These are phyloP conservation scores for Tigriopus japonicus DNA, from an alignment of 1,140 invertebrate species.

Conservation along the genomic window DNA sequence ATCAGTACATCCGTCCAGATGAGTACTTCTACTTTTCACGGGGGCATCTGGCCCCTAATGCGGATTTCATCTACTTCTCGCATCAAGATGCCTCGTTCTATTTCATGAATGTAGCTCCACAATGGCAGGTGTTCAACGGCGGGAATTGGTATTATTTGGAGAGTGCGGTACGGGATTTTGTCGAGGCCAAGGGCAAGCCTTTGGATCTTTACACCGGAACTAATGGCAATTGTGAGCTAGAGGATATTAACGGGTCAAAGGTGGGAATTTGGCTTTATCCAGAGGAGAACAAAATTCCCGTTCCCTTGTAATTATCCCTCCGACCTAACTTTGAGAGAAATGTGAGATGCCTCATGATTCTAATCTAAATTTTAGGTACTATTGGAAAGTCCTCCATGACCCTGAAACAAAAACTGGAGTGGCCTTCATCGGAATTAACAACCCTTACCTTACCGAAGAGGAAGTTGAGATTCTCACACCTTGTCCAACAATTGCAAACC, in stretches of 20 bases:
- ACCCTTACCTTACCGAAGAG: constrained; percentile 6
- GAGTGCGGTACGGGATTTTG: neutral
- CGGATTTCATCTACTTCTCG: constrained; percentile 18
- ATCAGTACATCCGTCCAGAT: too few species aligned
- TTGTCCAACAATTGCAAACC: too few species aligned
- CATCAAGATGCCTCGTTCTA: constrained; percentile 21
- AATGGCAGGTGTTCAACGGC: constrained; percentile 21
- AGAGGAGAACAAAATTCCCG: neutral
- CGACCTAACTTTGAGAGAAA: too few species aligned
- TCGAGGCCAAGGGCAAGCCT: neutral
- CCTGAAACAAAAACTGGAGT: constrained; percentile 13
- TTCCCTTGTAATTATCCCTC: neutral
- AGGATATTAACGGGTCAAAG: neutral
- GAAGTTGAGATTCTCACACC: too few species aligned
- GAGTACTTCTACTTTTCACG: constrained; percentile 5
- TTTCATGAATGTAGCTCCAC: constrained; percentile 20
- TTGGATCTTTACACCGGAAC: neutral
- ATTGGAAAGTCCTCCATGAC: constrained; percentile 19
- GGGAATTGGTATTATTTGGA: constrained; percentile 37
- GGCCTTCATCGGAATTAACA: constrained; percentile 17
- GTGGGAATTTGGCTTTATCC: neutral
- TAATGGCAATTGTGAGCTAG: neutral
- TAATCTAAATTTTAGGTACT: constrained; percentile 16
- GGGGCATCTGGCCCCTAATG: constrained; percentile 21
- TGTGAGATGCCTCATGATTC: neutral